A percentile compares a stretch with the other conserved stretches of the same genome.
phyloP scores from a whole-genome alignment of 2,113 vertebrate species.

The Sylvia atricapilla region DNA sequence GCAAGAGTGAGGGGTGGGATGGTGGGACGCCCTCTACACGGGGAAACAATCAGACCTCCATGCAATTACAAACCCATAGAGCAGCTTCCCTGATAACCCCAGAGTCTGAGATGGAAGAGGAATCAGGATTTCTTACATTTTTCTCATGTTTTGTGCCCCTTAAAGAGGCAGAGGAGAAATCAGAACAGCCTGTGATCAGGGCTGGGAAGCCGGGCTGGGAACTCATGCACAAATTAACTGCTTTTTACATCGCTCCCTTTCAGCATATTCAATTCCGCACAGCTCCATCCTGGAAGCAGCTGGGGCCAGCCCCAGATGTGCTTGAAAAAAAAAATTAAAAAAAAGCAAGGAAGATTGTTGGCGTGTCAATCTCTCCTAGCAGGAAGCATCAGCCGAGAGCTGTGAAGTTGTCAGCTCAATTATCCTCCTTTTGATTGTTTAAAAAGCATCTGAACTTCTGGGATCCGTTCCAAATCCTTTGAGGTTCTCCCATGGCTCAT shows the following conservation, averaged over 20 bases:
- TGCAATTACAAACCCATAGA: neutral
- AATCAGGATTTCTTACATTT: neutral
- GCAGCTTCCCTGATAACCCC: neutral
- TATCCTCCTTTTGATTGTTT: slow-evolving; percentile 60
- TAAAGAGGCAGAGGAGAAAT: slow-evolving; percentile 5
- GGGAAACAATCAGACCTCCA: neutral
- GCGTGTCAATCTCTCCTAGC: slow-evolving; percentile 39
- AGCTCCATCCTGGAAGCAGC: slow-evolving; percentile 48
- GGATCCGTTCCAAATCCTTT: slow-evolving; percentile 54
- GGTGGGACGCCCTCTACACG: neutral
- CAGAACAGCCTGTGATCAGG: slow-evolving; percentile 1
- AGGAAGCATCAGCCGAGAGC: slow-evolving; percentile 55
- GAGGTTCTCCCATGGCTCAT: slow-evolving; percentile 15
- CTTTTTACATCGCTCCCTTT: slow-evolving; percentile 10
- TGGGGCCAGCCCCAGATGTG: slow-evolving; percentile 58
- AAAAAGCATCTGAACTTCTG: slow-evolving; percentile 55
- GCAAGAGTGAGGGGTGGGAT: fast-evolving
- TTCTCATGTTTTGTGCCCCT: neutral
- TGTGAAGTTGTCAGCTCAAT: slow-evolving; percentile 62
- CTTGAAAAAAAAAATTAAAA: neutral
- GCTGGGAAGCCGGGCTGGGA: neutral
- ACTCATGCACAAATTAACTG: slow-evolving; percentile 12
- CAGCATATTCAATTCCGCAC: slow-evolving; percentile 30
- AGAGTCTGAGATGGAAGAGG: neutral
- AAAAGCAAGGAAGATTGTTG: slow-evolving; percentile 18